Evolutionary conservation across 2,888 invertebrate genomes (phyloP), one percentile per base, ranked within the genome.

Genomic region (Stenodera caucasica): DNA sequence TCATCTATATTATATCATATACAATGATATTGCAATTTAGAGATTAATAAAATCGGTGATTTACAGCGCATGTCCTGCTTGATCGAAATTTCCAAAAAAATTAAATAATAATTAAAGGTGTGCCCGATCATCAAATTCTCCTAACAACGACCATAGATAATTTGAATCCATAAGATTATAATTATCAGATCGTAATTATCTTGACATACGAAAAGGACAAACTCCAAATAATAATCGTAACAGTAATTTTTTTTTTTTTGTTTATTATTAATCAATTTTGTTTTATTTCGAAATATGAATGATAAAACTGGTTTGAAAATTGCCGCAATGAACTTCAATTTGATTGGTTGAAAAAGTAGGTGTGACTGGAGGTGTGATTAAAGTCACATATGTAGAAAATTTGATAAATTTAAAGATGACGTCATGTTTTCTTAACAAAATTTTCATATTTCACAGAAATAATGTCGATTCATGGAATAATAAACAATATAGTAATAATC

Each of bases 331-430:
- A 18, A 21, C 11, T 21, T 45, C 2, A 18, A 45, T 21, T 21
- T 45, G 45, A 45, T 45, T 45, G 45, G 45, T 45, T 45, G 1
- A 23, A 45, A 45, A 23, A 45, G 45, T 23, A 45, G 45, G 45
- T 45, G 45, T 45, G 45, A 23, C 45, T 45, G 45, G 45, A 45
- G 45, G 45, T 45, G 45, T 45, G 45, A 45, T n/a, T 45, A 21
- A 45, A 45, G 21, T 45, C 45, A 45, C 45, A 45, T 45, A 45
- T 21, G 2, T 18, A 26, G 26, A 5, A 26, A 5, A 26, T 26
- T 26, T 26, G 7, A 14, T 15, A 40, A 2, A 7, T 37, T 15
- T 37, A 2, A 2, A 37, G 8, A 21, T 45, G 45, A 23, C 45
- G 45, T 45, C 45, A 45, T n/a, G 23, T 12, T 23, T 26, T 26